phyloP scores from a whole-genome alignment of 2,888 invertebrate genomes.

The Drosophila suboccidentalis region DNA sequence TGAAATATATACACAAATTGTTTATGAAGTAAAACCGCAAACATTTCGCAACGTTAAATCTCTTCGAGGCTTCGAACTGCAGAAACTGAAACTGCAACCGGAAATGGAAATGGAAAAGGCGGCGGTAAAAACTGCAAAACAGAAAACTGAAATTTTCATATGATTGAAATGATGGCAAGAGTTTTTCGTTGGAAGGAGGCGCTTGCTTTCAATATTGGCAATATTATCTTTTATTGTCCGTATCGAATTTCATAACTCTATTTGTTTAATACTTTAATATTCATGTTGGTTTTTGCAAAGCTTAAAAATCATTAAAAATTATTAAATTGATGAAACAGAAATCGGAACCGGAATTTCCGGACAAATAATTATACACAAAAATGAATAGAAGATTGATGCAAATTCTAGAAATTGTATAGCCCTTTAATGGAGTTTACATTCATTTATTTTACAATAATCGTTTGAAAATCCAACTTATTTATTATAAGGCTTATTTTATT shows the following conservation, averaged over 20 bases:
- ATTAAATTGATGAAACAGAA: too few species aligned
- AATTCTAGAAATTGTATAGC: too few species aligned
- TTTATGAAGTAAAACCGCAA: constrained; percentile 75
- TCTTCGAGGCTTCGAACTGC: constrained; percentile 1
- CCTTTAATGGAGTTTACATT: too few species aligned
- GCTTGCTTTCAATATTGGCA: not conserved
- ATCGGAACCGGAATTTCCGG: too few species aligned
- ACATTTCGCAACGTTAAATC: constrained; percentile 50
- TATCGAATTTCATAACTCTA: not conserved
- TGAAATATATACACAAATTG: constrained; percentile 67
- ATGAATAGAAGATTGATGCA: too few species aligned
- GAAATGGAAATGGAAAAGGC: constrained; percentile 4
- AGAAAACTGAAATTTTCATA: constrained; percentile 15
- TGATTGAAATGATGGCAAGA: constrained; percentile 1
- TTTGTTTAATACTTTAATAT: not conserved
- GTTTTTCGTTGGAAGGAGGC: not conserved
- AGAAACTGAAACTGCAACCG: constrained; percentile 7
- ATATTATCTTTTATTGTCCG: not conserved
- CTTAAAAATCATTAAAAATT: too few species aligned
- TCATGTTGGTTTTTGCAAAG: not conserved
- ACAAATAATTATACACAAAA: too few species aligned
- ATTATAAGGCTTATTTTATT: too few species aligned
- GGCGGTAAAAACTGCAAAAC: not conserved
- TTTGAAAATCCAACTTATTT: too few species aligned
- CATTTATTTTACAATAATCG: too few species aligned